Conservation (phyloP, 2,888 invertebrate species). For the Conistra vaccinii region DNA sequence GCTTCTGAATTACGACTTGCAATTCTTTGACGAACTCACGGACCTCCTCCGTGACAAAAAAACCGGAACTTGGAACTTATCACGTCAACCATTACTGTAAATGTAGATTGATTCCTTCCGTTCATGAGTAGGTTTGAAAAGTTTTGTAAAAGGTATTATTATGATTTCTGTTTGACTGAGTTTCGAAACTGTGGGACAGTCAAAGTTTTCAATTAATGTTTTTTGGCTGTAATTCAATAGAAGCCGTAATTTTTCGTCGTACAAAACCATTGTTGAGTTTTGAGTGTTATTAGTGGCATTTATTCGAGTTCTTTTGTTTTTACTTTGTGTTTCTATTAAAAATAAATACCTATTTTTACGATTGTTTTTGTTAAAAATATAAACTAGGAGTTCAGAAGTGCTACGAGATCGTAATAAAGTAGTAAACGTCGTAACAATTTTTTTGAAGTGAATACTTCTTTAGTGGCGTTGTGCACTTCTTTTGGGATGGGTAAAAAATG, state of each 20-base stretch:
- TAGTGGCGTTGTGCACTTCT: too few relatives aligned
- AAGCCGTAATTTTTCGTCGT: constrained; percentile 13
- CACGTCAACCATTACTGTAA: not conserved
- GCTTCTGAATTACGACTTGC: constrained; percentile 12
- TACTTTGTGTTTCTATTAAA: not conserved
- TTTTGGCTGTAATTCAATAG: constrained; percentile 10
- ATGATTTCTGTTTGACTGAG: not conserved
- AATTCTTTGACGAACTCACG: constrained; percentile 6
- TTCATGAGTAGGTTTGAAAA: constrained; percentile 1
- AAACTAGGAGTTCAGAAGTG: not conserved
- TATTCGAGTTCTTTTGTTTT: not conserved
- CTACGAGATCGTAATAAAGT: not conserved
- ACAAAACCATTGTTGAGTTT: not conserved
- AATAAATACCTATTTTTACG: constrained; percentile 1
- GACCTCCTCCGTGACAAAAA: not conserved
- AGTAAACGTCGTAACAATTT: not conserved
- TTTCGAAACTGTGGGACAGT: constrained; percentile 6
- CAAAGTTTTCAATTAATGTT: constrained; percentile 27
- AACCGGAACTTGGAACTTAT: not conserved
- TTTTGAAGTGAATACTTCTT: too few relatives aligned
- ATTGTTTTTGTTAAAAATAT: not conserved
- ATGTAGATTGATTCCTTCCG: constrained; percentile 34
- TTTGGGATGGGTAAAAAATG: too few relatives aligned
- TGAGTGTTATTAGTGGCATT: not conserved
- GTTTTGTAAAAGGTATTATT: constrained; percentile 21